Conservation (phyloP, 1,140 invertebrate genomes). For the Phocides pigmalion region DNA sequence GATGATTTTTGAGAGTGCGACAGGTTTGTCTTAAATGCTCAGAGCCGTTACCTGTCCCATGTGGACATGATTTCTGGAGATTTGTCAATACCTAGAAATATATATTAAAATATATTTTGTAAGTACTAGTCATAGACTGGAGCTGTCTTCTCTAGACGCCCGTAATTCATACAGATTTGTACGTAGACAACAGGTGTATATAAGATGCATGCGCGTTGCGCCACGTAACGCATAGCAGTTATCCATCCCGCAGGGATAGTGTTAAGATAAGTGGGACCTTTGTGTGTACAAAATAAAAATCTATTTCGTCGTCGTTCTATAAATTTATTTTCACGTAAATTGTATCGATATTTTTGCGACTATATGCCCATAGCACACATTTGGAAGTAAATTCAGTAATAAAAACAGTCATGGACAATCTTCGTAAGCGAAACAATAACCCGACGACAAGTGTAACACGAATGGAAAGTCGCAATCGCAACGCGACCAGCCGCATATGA, state of each 20-base stretch:
- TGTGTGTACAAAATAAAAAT: not conserved
- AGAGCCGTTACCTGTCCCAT: conserved; percentile 69
- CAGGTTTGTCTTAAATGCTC: conserved; percentile 71
- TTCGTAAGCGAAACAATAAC: conserved; percentile 73
- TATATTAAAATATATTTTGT: too few species aligned
- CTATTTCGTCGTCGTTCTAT: not conserved
- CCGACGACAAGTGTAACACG: conserved; percentile 64
- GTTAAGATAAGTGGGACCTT: too few species aligned
- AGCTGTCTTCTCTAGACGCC: too few species aligned
- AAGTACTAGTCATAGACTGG: too few species aligned
- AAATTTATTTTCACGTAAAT: conserved; percentile 17
- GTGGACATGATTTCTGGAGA: too few species aligned
- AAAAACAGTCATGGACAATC: conserved; percentile 63
- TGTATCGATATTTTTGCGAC: conserved; percentile 1
- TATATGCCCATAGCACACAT: conserved; percentile 5
- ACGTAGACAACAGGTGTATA: too few species aligned
- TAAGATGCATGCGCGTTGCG: too few species aligned
- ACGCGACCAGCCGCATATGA: conserved; percentile 74
- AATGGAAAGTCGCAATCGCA: conserved; percentile 79
- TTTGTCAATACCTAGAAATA: too few species aligned
- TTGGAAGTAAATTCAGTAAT: conserved; percentile 17
- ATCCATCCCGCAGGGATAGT: too few species aligned
- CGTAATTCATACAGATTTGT: too few species aligned
- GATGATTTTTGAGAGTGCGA: conserved; percentile 61
- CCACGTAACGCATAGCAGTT: too few species aligned